Evolutionary conservation across 2,888 invertebrate genomes (phyloP).

Genomic region (Eulithis prunata): DNA sequence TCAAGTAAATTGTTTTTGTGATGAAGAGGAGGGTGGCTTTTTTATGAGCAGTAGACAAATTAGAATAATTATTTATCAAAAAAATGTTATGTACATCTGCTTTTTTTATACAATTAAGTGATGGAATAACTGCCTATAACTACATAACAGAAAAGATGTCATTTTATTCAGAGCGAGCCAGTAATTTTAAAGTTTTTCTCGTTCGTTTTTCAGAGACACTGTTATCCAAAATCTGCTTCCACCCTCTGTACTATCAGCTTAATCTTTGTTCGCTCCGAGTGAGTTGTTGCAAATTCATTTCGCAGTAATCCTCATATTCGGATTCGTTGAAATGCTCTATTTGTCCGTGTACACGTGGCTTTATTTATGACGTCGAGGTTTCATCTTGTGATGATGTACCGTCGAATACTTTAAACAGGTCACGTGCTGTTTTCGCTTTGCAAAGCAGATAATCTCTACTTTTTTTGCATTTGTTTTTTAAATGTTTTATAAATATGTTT

Average conservation of each 20-base stretch:
- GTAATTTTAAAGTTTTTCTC: background rate
- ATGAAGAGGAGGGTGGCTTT: slow-evolving; percentile 12
- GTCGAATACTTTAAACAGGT: slow-evolving; percentile 12
- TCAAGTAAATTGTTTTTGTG: slow-evolving; percentile 15
- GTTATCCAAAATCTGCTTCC: slow-evolving; percentile 11
- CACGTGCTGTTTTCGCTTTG: background rate
- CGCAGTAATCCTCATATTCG: slow-evolving; percentile 41
- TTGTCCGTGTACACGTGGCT: slow-evolving; percentile 25
- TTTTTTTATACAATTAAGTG: background rate
- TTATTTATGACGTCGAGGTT: slow-evolving; percentile 14
- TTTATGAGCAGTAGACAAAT: slow-evolving; percentile 6
- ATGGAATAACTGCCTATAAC: no score
- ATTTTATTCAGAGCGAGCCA: background rate
- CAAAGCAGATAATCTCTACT: no score
- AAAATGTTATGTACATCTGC: background rate
- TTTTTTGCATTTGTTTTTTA: slow-evolving; percentile 1
- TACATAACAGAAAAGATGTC: background rate
- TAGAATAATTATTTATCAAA: slow-evolving; percentile 6
- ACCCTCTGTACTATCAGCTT: slow-evolving; percentile 22
- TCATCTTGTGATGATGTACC: background rate
- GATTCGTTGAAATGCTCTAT: slow-evolving; percentile 28
- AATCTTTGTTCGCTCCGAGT: slow-evolving; percentile 32
- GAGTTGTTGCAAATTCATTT: slow-evolving; percentile 44
- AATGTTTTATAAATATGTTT: background rate
- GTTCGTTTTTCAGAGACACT: background rate